Conservation (phyloP, 2,797 vertebrate species). For the Poliocrania exsul region DNA sequence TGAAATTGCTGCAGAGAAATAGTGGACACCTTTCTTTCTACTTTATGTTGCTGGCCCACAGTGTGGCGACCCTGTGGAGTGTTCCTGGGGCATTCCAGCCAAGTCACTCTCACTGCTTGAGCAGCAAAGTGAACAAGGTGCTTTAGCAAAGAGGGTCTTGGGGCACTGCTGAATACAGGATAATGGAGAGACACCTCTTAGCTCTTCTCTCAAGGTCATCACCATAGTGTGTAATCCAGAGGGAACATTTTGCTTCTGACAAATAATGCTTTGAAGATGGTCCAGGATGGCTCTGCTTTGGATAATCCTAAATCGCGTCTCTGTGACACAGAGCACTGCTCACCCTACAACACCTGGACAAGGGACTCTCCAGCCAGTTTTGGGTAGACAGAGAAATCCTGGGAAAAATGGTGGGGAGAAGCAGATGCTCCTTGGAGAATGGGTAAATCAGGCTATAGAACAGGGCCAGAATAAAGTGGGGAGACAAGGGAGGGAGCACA, state of each 20-base stretch:
- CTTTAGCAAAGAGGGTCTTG: neutral
- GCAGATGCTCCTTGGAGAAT: neutral
- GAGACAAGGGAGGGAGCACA: neutral
- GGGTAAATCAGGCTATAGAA: neutral
- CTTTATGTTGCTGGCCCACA: neutral
- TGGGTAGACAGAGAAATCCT: neutral
- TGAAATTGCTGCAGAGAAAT: neutral
- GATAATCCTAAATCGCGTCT: neutral
- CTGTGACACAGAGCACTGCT: neutral
- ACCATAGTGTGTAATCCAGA: neutral
- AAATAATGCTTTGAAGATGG: neutral
- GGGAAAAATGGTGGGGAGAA: neutral
- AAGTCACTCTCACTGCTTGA: neutral
- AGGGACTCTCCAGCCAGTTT: neutral
- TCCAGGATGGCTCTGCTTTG: neutral
- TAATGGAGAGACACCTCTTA: neutral
- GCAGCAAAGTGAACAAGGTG: neutral
- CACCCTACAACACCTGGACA: neutral
- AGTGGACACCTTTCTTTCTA: rapidly evolving
- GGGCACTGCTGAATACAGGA: neutral
- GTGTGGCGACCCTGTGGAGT: neutral
- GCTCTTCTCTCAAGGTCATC: neutral
- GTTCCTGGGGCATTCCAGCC: neutral
- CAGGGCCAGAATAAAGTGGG: neutral
- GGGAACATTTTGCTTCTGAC: neutral